Evolutionary conservation across 2,888 invertebrate genomes (phyloP), one percentile per base, ranked within the genome.

Genomic region (Lathronympha strigana): DNA sequence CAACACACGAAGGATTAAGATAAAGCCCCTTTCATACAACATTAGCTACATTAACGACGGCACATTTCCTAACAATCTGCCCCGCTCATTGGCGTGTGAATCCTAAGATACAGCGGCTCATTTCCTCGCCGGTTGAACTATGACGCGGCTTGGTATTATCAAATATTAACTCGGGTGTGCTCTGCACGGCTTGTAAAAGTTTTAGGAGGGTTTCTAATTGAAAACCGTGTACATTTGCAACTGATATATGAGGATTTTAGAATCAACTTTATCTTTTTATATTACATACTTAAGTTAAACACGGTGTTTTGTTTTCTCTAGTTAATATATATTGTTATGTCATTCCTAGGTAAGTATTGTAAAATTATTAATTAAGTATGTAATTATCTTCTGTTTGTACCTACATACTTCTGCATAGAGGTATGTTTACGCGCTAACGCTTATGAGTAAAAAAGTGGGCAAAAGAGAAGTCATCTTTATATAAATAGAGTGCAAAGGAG

Each of bases 41-140:
- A 92, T 92, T 92, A 91, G 87, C 74, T 88, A 82, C 91, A 88
- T 92, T 92, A 92, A 88, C 90, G 80, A 89, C 90, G 87, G 84
- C 89, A 90, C 92, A 90, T 92, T 90, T 90, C 88, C 85, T 83
- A 82, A 89, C 91, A 91, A 92, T 92, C 92, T 91, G 92, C 83
- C 82, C 83, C 72, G 76, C 77, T 81, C 90, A 84, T 73, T 88
- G 84, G 89, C 85, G 90, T 91, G 91, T 92, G 90, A 92, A 91
- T 92, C 92, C 91, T 91, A 85, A 91, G 92, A 92, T 92, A 92
- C 90, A 90, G 89, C 74, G 83, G 82, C 87, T 90, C 89, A 90
- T 91, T 90, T 90, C 90, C 90, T 84, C 79, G 73, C 79, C 81
- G 78, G 81, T 84, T 84, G 76, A 76, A 67, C 63, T 75, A 73